These are phyloP conservation scores for Sycobia sp. DNA, from an alignment of 1,140 invertebrate genomes.

Conservation along the genomic window DNA sequence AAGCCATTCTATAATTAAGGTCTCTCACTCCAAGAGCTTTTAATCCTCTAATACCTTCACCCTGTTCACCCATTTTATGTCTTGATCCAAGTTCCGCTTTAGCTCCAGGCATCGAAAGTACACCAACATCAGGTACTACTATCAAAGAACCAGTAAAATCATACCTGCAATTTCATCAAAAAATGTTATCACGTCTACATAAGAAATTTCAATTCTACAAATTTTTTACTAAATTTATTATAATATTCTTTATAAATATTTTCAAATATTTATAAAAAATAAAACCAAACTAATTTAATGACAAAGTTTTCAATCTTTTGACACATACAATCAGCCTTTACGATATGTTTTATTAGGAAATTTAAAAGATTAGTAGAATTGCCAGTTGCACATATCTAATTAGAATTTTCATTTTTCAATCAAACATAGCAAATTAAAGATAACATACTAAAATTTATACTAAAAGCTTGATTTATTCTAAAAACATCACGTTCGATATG, in stretches of 20 bases:
- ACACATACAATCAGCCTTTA: too few species aligned
- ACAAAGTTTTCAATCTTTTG: too few species aligned
- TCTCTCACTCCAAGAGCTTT: constrained; percentile 95
- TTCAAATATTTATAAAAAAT: too few species aligned
- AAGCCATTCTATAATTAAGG: constrained; percentile 93
- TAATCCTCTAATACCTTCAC: constrained; percentile 88
- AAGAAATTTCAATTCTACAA: constrained; percentile 4
- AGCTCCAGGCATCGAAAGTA: constrained; percentile 83
- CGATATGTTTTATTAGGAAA: too few species aligned
- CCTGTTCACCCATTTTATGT: constrained; percentile 74
- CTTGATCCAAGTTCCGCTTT: constrained; percentile 80
- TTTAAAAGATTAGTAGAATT: too few species aligned
- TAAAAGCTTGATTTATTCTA: too few species aligned
- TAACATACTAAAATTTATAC: too few species aligned
- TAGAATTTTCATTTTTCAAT: too few species aligned
- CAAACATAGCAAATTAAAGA: too few species aligned
- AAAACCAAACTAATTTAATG: too few species aligned
- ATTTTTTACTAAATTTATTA: neutral
- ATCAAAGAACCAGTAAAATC: constrained; percentile 98
- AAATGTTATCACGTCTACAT: neutral
- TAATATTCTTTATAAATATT: neutral
- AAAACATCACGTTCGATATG: too few species aligned
- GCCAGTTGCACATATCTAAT: too few species aligned
- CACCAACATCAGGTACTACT: constrained; percentile 94
- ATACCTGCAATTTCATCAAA: constrained; percentile 72